A percentile compares a stretch with the other conserved stretches of the same genome.
phyloP scores from a whole-genome alignment of 1,140 invertebrate species.

The Mactra quadrangularis region DNA sequence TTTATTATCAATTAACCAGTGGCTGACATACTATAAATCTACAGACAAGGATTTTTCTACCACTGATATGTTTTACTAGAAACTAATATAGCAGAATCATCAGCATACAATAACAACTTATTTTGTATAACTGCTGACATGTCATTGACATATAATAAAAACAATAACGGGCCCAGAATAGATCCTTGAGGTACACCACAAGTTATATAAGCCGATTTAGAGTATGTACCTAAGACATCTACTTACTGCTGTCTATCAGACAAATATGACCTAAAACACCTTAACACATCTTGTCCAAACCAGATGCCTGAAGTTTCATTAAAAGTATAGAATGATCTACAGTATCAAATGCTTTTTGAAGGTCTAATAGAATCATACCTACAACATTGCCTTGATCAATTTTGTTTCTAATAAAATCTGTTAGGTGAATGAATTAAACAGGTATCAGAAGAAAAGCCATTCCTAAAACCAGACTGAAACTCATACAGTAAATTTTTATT shows the following conservation, averaged over 20 bases:
- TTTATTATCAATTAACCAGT: constrained; percentile 33
- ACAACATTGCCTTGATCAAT: constrained; percentile 33
- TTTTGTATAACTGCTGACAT: constrained; percentile 22
- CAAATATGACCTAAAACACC: constrained; percentile 44
- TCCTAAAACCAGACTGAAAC: constrained; percentile 23
- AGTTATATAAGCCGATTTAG: neutral
- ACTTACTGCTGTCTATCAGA: constrained; percentile 29
- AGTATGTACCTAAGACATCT: constrained; percentile 28
- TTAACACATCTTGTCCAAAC: neutral
- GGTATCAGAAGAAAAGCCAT: constrained; percentile 11
- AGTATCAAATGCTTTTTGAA: no score
- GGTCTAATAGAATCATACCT: constrained; percentile 8
- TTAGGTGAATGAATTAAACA: constrained; percentile 13
- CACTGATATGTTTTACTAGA: neutral
- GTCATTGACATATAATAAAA: constrained; percentile 42
- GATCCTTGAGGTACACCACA: constrained; percentile 41
- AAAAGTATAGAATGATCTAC: constrained; percentile 14
- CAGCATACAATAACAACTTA: constrained; percentile 38
- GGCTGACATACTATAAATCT: constrained; percentile 12
- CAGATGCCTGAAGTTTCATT: constrained; percentile 40
- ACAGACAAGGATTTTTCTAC: constrained; percentile 7
- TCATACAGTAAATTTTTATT: neutral
- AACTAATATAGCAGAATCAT: constrained; percentile 35
- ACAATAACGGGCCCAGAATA: constrained; percentile 22
- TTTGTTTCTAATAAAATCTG: constrained; percentile 15